Evolutionary conservation across 2,113 vertebrate species (phyloP).

Genomic region (Lophochroa leadbeateri): DNA sequence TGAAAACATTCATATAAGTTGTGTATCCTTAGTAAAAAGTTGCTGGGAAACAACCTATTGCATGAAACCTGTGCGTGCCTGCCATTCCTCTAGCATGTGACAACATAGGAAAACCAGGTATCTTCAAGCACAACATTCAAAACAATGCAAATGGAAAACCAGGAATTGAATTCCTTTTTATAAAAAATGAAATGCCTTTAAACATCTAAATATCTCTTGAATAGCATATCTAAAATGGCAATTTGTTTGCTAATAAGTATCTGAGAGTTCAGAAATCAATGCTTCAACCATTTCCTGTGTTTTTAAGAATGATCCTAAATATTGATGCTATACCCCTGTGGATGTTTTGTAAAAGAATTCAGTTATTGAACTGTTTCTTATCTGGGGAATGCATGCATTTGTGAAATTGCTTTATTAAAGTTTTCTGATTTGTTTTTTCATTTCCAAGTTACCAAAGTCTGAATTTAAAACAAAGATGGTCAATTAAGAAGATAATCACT

Average conservation of each 20-base stretch:
- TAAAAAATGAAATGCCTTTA: neutral
- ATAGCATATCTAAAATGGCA: neutral
- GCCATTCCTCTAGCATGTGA: neutral
- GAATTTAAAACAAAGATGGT: neutral
- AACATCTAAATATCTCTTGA: neutral
- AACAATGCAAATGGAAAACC: neutral
- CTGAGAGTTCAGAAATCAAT: neutral
- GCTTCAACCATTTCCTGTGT: accelerated
- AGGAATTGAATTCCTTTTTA: neutral
- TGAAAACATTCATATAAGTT: neutral
- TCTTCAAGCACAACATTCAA: neutral
- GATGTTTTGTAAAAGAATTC: neutral
- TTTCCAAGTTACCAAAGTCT: neutral
- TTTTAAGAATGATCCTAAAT: neutral
- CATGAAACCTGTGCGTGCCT: neutral
- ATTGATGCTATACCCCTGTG: neutral
- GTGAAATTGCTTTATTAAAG: neutral
- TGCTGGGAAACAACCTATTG: neutral
- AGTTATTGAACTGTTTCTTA: neutral
- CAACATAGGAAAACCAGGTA: neutral
- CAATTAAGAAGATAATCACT: neutral
- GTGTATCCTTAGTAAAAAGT: neutral
- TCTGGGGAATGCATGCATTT: neutral
- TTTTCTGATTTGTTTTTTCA: neutral
- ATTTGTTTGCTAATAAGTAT: neutral